These are phyloP conservation scores for Marasmarcha lunaedactyla DNA, from an alignment of 2,888 invertebrate genomes.

Conservation along the genomic window DNA sequence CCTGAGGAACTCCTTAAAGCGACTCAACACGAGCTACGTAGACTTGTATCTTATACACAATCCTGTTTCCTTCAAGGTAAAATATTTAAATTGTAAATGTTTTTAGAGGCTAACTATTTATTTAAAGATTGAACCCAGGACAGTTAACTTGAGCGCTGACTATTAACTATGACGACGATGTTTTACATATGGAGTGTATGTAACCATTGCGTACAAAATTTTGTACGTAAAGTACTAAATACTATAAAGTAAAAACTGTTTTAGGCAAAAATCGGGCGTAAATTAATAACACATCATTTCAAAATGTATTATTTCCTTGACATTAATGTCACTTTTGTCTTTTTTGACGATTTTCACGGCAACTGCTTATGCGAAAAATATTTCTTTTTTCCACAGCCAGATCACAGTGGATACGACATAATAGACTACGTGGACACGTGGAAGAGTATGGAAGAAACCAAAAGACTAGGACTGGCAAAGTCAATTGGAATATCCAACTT, in stretches of 20 bases:
- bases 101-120: not conserved
- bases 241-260: too few species aligned
- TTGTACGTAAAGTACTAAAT: too few species aligned
- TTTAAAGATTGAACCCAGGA: not conserved
- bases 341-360: too few species aligned
- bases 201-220: too few species aligned
- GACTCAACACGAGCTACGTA: constrained; percentile 62
- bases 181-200: too few species aligned
- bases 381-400: not conserved
- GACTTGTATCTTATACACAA: constrained; percentile 69
- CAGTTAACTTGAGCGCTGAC: not conserved
- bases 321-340: too few species aligned
- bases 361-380: too few species aligned
- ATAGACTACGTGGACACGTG: constrained; percentile 80
- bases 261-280: too few species aligned
- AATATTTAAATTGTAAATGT: constrained; percentile 9
- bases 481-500: constrained; percentile 82
- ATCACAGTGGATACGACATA: constrained; percentile 33
- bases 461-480: constrained; percentile 74
- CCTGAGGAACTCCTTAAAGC: constrained; percentile 39
- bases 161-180: too few species aligned
- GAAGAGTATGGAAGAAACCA: constrained; percentile 78
- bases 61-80: constrained; percentile 47
- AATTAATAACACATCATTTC: too few species aligned
- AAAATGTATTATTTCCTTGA: too few species aligned